A percentile compares a stretch with the other conserved stretches of the same genome.
These are phyloP conservation scores for Chauna torquata DNA, from an alignment of 2,113 vertebrate species.

Conservation along the genomic window DNA sequence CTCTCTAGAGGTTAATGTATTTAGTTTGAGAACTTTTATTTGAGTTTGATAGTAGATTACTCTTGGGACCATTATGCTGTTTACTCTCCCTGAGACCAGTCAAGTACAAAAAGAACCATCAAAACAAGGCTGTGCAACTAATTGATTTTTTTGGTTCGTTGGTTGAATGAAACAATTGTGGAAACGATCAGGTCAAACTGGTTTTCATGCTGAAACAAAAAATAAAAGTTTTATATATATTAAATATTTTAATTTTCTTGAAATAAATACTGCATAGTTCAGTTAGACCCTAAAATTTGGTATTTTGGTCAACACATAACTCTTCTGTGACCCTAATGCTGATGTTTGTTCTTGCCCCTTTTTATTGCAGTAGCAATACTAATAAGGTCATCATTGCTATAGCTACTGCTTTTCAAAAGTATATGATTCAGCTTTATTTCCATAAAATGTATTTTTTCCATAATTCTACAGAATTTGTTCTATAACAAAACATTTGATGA, in stretches of 20 bases:
- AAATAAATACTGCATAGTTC: background rate
- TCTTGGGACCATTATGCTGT: background rate
- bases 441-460: background rate
- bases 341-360: background rate
- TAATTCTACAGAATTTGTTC: background rate
- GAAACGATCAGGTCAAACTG: background rate
- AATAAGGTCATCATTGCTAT: background rate
- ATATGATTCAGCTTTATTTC: background rate
- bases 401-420: background rate
- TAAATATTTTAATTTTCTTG: background rate
- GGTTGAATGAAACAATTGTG: background rate
- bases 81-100: background rate
- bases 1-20: background rate
- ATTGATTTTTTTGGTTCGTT: background rate
- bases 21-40: background rate
- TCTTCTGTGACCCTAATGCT: background rate
- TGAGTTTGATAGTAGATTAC: background rate
- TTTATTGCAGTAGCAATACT: background rate
- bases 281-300: background rate
- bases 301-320: background rate
- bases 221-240: background rate
- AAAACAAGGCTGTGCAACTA: background rate
- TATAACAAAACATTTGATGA: slow-evolving; percentile 18
- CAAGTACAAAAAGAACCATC: background rate
- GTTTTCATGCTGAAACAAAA: background rate